Base-by-base conservation (phyloP, 2,888 invertebrate species). In the Tinea semifulvella region DNA sequence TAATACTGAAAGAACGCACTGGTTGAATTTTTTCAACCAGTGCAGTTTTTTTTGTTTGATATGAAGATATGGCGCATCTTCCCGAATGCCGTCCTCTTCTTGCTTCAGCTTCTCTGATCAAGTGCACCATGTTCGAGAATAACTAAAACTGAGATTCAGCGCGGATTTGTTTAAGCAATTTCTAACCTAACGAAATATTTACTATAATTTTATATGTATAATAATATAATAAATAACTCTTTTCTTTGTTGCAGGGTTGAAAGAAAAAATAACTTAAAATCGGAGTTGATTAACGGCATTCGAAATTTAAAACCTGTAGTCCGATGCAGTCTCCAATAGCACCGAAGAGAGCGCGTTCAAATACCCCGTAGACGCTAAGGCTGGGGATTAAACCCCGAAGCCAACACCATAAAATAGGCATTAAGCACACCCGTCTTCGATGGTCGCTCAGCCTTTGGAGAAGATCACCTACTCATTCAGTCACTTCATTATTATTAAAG, bases 401-500 rank as follows among this genome's bases (percentile, higher is more conserved):
- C 14, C 31, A 25, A 20, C 20, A 42, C 18, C 27, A 11, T 42
- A 25, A 11, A 38, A 11, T 8, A 8, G 22, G 14, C 13, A 18
- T 17, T 6, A 10, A 22, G 43, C 25, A 27, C 25, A 46, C 43
- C 44, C 39, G 25, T 38, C 56, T 76, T 79, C 80, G 79, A 82
- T 81, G 81, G 68, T 70, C 68, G 57, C 63, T 62, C 59, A 56
- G 56, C 69, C 56, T 53, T 57, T 82, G 56, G 79, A 80, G 62
- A 79, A 72, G 61, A 61, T 73, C 52, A 61, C 60, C 53, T 81
- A 77, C 60, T 69, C 81, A 63, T 68, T 56, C 69, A 77, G 80
- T 79, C 81, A 82, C 79, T 82, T 82, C 79, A 80, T 77, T 79
- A 59, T 80, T 75, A 81, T 82, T 74, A 82, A 82, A 65, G 74